Percentiles rank a stretch among this genome's conserved stretches.
Conservation (phyloP, 1,140 invertebrate species). For the Pantala flavescens region DNA sequence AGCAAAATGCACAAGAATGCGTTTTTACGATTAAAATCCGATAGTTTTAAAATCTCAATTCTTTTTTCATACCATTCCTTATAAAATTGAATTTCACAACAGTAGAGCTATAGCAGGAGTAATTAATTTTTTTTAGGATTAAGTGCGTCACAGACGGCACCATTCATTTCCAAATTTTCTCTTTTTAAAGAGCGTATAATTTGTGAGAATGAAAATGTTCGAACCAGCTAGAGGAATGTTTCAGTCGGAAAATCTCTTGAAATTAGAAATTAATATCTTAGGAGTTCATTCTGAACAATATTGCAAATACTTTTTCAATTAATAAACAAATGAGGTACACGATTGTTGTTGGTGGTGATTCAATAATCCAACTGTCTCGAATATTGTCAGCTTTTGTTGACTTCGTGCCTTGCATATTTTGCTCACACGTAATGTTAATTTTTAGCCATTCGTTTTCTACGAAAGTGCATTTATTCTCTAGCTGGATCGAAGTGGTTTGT, state of each 20-base stretch:
- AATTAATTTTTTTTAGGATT: background rate
- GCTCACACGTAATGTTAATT: background rate
- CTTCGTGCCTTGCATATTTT: background rate
- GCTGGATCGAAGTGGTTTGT: background rate
- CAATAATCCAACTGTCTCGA: constrained; percentile 8
- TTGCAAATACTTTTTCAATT: too few relatives aligned
- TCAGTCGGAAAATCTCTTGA: background rate
- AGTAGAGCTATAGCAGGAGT: background rate
- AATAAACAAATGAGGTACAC: too few relatives aligned
- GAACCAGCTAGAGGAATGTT: background rate
- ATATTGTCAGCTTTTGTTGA: constrained; percentile 7
- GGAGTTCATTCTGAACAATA: too few relatives aligned
- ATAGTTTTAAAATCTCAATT: constrained; percentile 9
- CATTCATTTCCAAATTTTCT: background rate
- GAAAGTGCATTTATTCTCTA: background rate
- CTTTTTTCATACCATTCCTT: background rate
- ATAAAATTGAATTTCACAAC: constrained; percentile 6
- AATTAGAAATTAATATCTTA: background rate
- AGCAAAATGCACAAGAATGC: constrained; percentile 2
- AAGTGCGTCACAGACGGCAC: background rate
- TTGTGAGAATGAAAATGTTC: background rate
- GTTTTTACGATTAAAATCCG: constrained; percentile 4
- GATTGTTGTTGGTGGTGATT: too few relatives aligned
- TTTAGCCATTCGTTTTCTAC: constrained; percentile 10
- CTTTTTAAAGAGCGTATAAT: background rate